phyloP scores from a whole-genome alignment of 2,888 invertebrate species.

The Graphium colonna region DNA sequence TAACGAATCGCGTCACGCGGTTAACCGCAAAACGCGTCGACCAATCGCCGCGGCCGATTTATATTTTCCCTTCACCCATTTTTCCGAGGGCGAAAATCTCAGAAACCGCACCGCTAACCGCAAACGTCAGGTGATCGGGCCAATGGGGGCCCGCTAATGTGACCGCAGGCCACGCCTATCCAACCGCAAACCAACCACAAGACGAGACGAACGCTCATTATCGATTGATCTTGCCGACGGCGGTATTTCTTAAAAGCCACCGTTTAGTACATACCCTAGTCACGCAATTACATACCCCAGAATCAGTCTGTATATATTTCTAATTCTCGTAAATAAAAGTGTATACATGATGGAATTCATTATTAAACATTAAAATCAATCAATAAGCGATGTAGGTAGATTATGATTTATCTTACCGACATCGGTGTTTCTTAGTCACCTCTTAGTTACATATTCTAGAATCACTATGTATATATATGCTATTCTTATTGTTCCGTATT shows the following conservation, averaged over 20 bases:
- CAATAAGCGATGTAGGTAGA: too few relatives aligned
- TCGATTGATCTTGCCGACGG: slow-evolving; percentile 59
- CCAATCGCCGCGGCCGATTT: slow-evolving; percentile 63
- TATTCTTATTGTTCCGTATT: not conserved
- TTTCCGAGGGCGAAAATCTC: slow-evolving; percentile 79
- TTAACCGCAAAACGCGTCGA: slow-evolving; percentile 73
- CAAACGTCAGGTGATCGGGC: slow-evolving; percentile 79
- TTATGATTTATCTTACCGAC: too few relatives aligned
- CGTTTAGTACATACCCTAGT: not conserved
- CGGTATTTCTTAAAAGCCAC: slow-evolving; percentile 59
- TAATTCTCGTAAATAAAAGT: not conserved
- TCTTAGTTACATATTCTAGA: not conserved
- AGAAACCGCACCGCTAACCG: slow-evolving; percentile 82
- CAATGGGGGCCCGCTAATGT: slow-evolving; percentile 80
- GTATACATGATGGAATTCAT: too few relatives aligned
- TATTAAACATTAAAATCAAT: too few relatives aligned
- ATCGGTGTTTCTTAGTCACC: too few relatives aligned
- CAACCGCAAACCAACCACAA: slow-evolving; percentile 84
- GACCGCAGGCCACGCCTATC: slow-evolving; percentile 82
- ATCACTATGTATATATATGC: too few relatives aligned
- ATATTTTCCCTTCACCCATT: slow-evolving; percentile 74
- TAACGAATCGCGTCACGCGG: slow-evolving; percentile 74
- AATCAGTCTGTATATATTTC: not conserved
- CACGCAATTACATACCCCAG: not conserved
- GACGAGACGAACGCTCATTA: slow-evolving; percentile 72